These are phyloP conservation scores for Drosophila parabipectinata DNA, from an alignment of 1,140 invertebrate species.

Conservation along the genomic window DNA sequence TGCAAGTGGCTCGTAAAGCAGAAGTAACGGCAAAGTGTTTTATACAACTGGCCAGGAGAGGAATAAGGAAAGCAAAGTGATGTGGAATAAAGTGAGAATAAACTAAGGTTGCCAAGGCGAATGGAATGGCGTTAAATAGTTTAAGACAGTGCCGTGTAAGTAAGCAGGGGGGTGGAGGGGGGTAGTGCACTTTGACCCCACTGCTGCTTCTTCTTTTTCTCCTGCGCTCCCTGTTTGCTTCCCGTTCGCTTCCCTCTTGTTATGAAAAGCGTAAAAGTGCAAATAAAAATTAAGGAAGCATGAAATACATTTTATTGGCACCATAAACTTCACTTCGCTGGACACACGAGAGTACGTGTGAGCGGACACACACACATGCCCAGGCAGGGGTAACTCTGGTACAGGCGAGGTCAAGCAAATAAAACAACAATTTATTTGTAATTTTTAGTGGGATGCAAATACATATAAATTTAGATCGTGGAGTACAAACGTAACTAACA, in stretches of 20 bases:
- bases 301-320: slow-evolving; percentile 84
- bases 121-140: slow-evolving; percentile 72
- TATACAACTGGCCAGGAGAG: slow-evolving; percentile 46
- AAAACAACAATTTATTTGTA: not conserved
- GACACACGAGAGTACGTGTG: slow-evolving; percentile 82
- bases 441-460: no score
- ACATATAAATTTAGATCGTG: no score
- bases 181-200: slow-evolving; percentile 41
- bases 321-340: slow-evolving; percentile 84
- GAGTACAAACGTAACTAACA: no score
- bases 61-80: slow-evolving; percentile 10
- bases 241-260: slow-evolving; percentile 34
- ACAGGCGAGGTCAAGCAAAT: not conserved
- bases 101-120: slow-evolving; percentile 41
- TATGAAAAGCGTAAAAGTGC: slow-evolving; percentile 78
- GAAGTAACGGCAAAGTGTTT: slow-evolving; percentile 57
- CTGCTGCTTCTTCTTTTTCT: not conserved
- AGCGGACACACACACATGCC: slow-evolving; percentile 51
- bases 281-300: slow-evolving; percentile 84
- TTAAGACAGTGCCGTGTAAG: slow-evolving; percentile 35
- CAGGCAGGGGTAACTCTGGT: slow-evolving; percentile 2
- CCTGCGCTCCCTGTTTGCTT: slow-evolving; percentile 1
- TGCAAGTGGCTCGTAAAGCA: slow-evolving; percentile 68
- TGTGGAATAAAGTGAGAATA: slow-evolving; percentile 35
- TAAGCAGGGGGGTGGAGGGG: not conserved